Conservation (phyloP, 2,888 invertebrate genomes). For the Orthonychiurus folsomi region DNA sequence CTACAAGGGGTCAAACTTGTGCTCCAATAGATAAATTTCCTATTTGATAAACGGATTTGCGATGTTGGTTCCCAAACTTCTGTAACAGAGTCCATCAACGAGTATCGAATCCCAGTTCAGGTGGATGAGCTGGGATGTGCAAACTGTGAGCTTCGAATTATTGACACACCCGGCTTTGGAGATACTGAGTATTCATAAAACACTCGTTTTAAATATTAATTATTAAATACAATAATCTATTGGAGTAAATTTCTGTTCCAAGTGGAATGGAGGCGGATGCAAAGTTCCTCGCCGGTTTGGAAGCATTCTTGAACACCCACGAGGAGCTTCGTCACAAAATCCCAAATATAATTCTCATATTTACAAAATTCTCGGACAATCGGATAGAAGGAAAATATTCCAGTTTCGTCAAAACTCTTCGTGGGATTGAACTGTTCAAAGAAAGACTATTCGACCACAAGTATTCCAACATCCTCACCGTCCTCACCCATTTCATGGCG, state of each 20-base stretch:
- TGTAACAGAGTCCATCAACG: slow-evolving; percentile 22
- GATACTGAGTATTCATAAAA: too few relatives aligned
- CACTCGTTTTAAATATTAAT: neutral
- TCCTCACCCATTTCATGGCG: slow-evolving; percentile 8
- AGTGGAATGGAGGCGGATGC: slow-evolving; percentile 25
- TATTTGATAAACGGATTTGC: slow-evolving; percentile 27
- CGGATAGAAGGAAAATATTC: slow-evolving; percentile 18
- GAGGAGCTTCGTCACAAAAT: slow-evolving; percentile 17
- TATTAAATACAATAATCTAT: too few relatives aligned
- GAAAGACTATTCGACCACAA: neutral
- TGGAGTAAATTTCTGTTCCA: too few relatives aligned
- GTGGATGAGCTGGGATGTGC: slow-evolving; percentile 20
- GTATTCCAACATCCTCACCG: neutral
- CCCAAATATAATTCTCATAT: slow-evolving; percentile 24
- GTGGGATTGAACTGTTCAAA: slow-evolving; percentile 2
- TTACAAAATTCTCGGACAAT: slow-evolving; percentile 24
- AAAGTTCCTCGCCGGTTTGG: slow-evolving; percentile 23
- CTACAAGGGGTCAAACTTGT: too few relatives aligned
- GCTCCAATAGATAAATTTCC: slow-evolving; percentile 21
- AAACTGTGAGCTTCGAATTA: slow-evolving; percentile 24
- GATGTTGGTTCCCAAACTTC: slow-evolving; percentile 20
- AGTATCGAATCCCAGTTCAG: slow-evolving; percentile 21
- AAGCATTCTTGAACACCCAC: slow-evolving; percentile 22
- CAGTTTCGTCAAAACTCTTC: slow-evolving; percentile 16
- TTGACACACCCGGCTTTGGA: slow-evolving; percentile 29